Evolutionary conservation across 1,140 invertebrate genomes (phyloP), one percentile per base, ranked within the genome.

Genomic region (Condylostylus longicornis): DNA sequence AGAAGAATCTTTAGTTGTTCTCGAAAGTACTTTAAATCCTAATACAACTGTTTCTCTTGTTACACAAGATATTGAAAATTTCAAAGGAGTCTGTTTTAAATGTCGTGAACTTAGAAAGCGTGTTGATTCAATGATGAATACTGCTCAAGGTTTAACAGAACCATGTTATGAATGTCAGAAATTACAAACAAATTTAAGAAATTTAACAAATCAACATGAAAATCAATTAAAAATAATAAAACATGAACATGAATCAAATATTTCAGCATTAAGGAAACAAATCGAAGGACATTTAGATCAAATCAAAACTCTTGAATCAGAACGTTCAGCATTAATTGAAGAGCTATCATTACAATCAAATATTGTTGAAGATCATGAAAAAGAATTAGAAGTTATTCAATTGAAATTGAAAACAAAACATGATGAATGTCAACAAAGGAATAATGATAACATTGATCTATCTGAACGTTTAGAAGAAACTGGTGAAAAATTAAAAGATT

Each of bases 61-160:
- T 22, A 28, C 40, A 13, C 29, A 36, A 10, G 35, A 34, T 14
- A 48, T 59, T 37, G 53, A 57, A 23, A 63, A 46, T 45, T 46
- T 64, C 42, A 52, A 56, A 42, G 64, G 66, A 42, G 55, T 64
- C 6, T 67, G 63, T 42, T 44, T 53, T 40, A 66, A 61, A 42
- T 68, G 65, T 42, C 48, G 54, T 30, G 55, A 63, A 15, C 42
- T 64, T 25, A 46, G 50, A 7, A 51, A 52, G 37, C 54, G 46
- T 4, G 50, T 55, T 18, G 50, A 58, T 29, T 51, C 54, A 25
- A 37, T 58, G 6, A 50, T 17, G 41, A 23, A 35, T 15, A 27
- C 53, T 43, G 3, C 40, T 41, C 58, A 39, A 43, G 47, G 44
- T 13, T 37, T 49, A 18, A 38, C 33, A 32, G 37, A 38, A n/a